A percentile compares a stretch with the other conserved stretches of the same genome.
These are phyloP conservation scores for Xiphorhynchus elegans DNA, from an alignment of 2,113 vertebrate species.

Conservation along the genomic window DNA sequence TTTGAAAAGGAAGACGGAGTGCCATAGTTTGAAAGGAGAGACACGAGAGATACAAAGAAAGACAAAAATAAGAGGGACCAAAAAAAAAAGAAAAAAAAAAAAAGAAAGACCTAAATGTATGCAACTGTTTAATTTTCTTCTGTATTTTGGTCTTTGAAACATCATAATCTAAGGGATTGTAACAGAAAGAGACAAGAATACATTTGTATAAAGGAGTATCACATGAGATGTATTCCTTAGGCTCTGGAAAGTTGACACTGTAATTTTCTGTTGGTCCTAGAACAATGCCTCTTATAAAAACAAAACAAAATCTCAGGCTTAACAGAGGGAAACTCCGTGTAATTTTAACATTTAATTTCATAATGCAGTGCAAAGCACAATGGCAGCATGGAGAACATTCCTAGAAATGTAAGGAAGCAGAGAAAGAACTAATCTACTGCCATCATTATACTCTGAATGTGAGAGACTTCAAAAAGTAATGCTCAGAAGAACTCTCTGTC, in stretches of 20 bases:
- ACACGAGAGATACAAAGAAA: not conserved
- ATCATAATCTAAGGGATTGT: slow-evolving; percentile 23
- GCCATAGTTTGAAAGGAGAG: not conserved
- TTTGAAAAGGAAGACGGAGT: not conserved
- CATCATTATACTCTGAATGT: not conserved
- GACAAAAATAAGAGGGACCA: not conserved
- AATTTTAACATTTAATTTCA: not conserved
- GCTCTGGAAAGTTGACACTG: slow-evolving; percentile 43
- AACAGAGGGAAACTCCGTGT: not conserved
- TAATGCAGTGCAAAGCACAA: not conserved
- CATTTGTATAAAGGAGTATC: slow-evolving; percentile 21
- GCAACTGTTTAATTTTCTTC: slow-evolving; percentile 19
- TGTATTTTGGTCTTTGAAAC: slow-evolving; percentile 53
- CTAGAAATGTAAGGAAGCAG: not conserved
- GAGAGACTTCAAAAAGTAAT: not conserved
- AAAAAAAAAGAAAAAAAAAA: not conserved
- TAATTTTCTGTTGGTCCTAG: not conserved
- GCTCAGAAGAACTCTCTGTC: not conserved
- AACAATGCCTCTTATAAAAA: not conserved
- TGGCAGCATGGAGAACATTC: not conserved
- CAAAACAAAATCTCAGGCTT: not conserved
- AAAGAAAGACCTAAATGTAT: not conserved
- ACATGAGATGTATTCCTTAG: slow-evolving; percentile 32
- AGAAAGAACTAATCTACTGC: not conserved
- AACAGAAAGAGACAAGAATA: slow-evolving; percentile 52